These are phyloP conservation scores for Linurgus olivaceus DNA, from an alignment of 2,797 vertebrate species.

Conservation along the genomic window DNA sequence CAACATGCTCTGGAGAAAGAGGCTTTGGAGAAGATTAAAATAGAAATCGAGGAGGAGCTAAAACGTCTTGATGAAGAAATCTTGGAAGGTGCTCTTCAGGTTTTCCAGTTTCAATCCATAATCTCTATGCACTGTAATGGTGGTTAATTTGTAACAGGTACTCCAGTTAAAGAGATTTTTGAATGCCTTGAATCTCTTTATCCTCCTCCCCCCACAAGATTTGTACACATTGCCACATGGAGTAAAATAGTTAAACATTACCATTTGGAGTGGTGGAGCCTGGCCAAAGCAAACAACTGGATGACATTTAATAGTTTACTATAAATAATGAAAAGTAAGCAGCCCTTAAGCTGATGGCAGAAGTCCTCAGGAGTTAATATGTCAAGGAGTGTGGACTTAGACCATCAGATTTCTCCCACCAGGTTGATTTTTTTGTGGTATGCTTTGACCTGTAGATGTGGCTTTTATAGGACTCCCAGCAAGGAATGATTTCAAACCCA, in stretches of 20 bases:
- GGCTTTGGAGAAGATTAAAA: slow-evolving; percentile 79
- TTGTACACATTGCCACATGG: neutral
- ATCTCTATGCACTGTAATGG: neutral
- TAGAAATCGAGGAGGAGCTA: slow-evolving; percentile 87
- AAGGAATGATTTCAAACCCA: neutral
- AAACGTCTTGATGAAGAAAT: slow-evolving; percentile 88
- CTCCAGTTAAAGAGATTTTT: slow-evolving; percentile 12
- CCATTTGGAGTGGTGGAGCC: neutral
- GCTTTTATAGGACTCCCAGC: neutral
- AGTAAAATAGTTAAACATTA: neutral
- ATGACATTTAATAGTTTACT: slow-evolving; percentile 9
- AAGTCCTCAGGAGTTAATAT: neutral
- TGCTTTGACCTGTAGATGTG: neutral
- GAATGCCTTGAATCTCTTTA: neutral
- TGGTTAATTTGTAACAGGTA: slow-evolving; percentile 41
- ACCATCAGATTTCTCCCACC: neutral
- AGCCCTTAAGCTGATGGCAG: neutral
- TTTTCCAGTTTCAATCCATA: neutral
- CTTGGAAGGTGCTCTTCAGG: slow-evolving; percentile 75
- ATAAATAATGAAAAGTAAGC: slow-evolving; percentile 38
- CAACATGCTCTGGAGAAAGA: slow-evolving; percentile 68
- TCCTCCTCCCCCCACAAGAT: neutral
- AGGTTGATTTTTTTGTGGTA: neutral
- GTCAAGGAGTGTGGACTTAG: neutral
- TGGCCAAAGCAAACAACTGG: slow-evolving; percentile 26